Evolutionary conservation across 2,113 vertebrate genomes (phyloP).

Genomic region (Nerophis ophidion): DNA sequence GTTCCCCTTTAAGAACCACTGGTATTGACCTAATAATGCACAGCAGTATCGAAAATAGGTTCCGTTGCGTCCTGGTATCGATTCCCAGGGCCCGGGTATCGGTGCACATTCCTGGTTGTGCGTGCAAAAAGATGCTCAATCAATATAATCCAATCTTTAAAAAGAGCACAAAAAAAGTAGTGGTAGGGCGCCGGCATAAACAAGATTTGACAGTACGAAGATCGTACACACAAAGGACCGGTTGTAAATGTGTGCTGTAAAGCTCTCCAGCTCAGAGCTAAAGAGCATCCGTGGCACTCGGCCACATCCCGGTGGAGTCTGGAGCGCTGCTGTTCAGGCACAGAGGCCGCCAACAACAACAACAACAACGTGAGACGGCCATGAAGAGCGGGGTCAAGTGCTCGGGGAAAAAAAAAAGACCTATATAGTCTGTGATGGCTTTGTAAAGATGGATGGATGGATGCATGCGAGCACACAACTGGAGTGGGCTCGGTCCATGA

Average conservation of each 20-base stretch:
- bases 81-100: no score
- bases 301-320: conserved; percentile 54
- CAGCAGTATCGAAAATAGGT: no score
- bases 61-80: no score
- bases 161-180: conserved; percentile 16
- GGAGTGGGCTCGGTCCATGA: background rate
- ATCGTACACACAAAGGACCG: conserved; percentile 22
- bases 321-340: conserved; percentile 38
- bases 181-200: conserved; percentile 23
- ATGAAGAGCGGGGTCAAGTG: conserved; percentile 9
- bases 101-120: no score
- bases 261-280: conserved; percentile 41
- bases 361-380: conserved; percentile 35
- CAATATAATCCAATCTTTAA: no score
- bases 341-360: conserved; percentile 42
- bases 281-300: conserved; percentile 49
- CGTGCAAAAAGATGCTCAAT: no score
- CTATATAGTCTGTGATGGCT: no score
- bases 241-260: conserved; percentile 48
- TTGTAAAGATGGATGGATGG: no score
- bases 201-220: conserved; percentile 36
- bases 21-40: no score
- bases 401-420: background rate
- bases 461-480: background rate
- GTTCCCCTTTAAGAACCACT: no score